Percentiles rank a stretch among this genome's conserved stretches.
phyloP scores from a whole-genome alignment of 2,888 invertebrate species.

The Drosophila infuscata region DNA sequence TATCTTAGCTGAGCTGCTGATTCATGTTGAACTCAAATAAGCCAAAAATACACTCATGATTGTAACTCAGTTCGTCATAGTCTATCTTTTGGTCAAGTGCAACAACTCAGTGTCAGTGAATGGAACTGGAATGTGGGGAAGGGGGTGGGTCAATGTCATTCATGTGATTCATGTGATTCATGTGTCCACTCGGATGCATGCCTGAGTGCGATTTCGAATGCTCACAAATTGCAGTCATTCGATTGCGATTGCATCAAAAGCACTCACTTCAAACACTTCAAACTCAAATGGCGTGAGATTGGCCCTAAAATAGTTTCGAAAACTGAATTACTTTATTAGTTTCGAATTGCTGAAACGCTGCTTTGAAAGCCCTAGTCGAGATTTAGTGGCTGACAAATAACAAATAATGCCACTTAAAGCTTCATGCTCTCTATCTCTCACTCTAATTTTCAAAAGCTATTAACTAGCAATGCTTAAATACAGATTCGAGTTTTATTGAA shows the following conservation, averaged over 20 bases:
- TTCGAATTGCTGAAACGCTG: conserved; percentile 7
- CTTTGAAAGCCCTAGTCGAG: not conserved
- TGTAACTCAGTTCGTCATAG: conserved; percentile 20
- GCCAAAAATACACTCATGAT: conserved; percentile 6
- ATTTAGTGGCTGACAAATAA: not conserved
- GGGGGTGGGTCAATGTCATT: conserved; percentile 14
- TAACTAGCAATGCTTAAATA: not conserved
- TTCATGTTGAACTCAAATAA: conserved; percentile 15
- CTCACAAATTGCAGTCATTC: conserved; percentile 17
- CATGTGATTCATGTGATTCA: conserved; percentile 36
- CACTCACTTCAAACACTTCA: conserved; percentile 22
- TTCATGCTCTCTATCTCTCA: rapidly evolving
- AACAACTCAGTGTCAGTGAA: not conserved
- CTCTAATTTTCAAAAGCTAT: not conserved
- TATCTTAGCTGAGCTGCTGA: conserved; percentile 40
- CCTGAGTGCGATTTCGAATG: conserved; percentile 34
- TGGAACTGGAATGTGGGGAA: too few relatives aligned
- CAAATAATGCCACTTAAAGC: not conserved
- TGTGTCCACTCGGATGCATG: conserved; percentile 25
- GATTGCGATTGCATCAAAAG: conserved; percentile 16
- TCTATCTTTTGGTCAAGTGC: conserved; percentile 7
- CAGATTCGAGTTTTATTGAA: conserved; percentile 6
- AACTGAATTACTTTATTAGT: conserved; percentile 23
- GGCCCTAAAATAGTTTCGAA: conserved; percentile 27
- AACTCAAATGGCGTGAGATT: conserved; percentile 41